Evolutionary conservation across 2,797 vertebrate genomes (phyloP).

Genomic region (Schizothorax lantsangensis): DNA sequence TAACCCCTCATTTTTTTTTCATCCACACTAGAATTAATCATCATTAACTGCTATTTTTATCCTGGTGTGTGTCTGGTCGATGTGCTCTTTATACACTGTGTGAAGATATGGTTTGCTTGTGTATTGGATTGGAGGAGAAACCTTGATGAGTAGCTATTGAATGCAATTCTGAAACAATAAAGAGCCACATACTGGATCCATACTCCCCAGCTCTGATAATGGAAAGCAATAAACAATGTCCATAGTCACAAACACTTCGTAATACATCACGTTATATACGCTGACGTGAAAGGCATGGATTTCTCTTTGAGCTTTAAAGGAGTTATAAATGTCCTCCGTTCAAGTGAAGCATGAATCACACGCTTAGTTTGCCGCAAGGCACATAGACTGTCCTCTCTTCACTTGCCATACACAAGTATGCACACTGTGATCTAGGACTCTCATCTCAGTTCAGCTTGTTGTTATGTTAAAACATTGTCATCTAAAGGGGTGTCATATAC

Average conservation of each 20-base stretch:
- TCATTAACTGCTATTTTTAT: slow-evolving; percentile 39
- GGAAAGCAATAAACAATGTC: background rate
- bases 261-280: background rate
- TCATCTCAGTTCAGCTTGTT: background rate
- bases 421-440: background rate
- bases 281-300: background rate
- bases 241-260: background rate
- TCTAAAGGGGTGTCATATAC: background rate
- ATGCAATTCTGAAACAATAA: slow-evolving; percentile 1
- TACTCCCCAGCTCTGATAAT: slow-evolving; percentile 10
- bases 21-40: slow-evolving; percentile 5
- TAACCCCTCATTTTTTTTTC: background rate
- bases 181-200: background rate
- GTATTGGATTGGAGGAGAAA: slow-evolving; percentile 2
- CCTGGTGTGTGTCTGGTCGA: background rate
- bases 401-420: background rate
- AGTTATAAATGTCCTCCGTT: background rate
- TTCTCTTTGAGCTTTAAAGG: background rate
- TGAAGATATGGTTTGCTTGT: slow-evolving; percentile 10
- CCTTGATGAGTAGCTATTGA: background rate
- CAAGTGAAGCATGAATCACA: slow-evolving; percentile 23
- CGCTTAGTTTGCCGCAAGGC: slow-evolving; percentile 15
- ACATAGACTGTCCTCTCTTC: slow-evolving; percentile 28
- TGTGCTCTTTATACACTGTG: background rate
- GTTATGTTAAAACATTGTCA: background rate